Base-by-base conservation (phyloP, 2,888 invertebrate species). In the Ernsta delagoae region DNA sequence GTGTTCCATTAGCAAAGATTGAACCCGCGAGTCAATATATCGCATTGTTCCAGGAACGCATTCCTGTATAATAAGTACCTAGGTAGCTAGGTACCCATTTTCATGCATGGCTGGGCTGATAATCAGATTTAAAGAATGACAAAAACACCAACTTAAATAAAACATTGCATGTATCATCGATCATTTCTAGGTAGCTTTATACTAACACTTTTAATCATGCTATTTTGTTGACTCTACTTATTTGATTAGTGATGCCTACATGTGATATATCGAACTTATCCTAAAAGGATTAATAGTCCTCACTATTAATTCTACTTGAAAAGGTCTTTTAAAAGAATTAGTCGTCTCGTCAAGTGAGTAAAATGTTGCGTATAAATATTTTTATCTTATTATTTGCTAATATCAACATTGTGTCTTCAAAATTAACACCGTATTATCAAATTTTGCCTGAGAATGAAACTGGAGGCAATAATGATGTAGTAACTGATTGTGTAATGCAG, bases 171-270 rank as follows among this genome's bases (percentile, higher is more conserved):
- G 24, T 24, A 16, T 24, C 24, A 8, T n/a, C n/a, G n/a, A n/a
- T n/a, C n/a, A n/a, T n/a, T n/a, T n/a, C n/a, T n/a, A n/a, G n/a
- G n/a, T n/a, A n/a, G n/a, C n/a, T 4, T 16, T 24, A 0, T 24
- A 53, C 24, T 24, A 4, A 53, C 24, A 53, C 50, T 53, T 24
- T 53, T 16, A 24, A 53, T 53, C 50, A 53, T 53, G 50, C 36
- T 36, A 36, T 61, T 61, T 61, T 61, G 61, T 61, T 61, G 61
- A 61, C 61, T 36, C 48, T 61, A 61, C 48, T 11, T 61, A 48
- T 48, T 36, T 48, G 34, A n/a, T 7, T 12, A 61, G 43, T 8
- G 61, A 36, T 11, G 45, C 31, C 31, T 60, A 6, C 50, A 50
- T 50, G 16, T 50, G 50, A 50, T 16, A 50, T 16, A 12, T 50